Base-by-base conservation (phyloP, 2,888 invertebrate genomes). In the Polydrusus pterygomalis region DNA sequence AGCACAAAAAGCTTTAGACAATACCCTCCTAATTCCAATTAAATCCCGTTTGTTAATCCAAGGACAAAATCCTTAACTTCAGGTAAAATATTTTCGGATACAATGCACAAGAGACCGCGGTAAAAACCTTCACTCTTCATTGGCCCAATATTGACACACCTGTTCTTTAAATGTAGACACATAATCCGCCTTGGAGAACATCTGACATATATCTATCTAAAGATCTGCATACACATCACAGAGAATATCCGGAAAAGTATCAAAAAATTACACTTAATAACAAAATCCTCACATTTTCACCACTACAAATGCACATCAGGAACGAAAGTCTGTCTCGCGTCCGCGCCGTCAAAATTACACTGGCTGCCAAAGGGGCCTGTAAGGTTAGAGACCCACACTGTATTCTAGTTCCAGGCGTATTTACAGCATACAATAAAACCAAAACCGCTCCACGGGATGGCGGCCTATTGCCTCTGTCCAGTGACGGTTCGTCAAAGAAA, bases 351-450 rank as follows among this genome's bases (percentile, higher is more conserved):
- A 80, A 80, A 82, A 79, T 82, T 80, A 68, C 72, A 70, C 77
- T 74, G 70, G 74, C 78, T 64, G 81, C 80, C 80, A 82, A 81
- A 81, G 79, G 81, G 81, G 79, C 81, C 81, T 78, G 69, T 68
- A 80, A 82, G 83, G 82, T 84, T 82, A 81, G 82, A 81, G 83
- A 83, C 84, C 84, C 82, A 82, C 82, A 81, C 81, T 77, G 82
- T 81, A 82, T 82, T 82, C 82, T 81, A 83, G 83, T 82, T 82
- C 81, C 82, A 83, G 83, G 80, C 83, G 82, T 82, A 83, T 84
- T 84, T 84, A 84, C 83, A 83, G 80, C 82, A 80, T 78, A 83
- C 83, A 85, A 84, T 83, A 83, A 84, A 71, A 70, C 67, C 47
- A 62, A 75, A 67, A 71, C 60, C 64, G 75, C 75, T 70, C 65